Base-by-base conservation (phyloP, 2,797 vertebrate genomes). In the Oreochromis grahami region DNA sequence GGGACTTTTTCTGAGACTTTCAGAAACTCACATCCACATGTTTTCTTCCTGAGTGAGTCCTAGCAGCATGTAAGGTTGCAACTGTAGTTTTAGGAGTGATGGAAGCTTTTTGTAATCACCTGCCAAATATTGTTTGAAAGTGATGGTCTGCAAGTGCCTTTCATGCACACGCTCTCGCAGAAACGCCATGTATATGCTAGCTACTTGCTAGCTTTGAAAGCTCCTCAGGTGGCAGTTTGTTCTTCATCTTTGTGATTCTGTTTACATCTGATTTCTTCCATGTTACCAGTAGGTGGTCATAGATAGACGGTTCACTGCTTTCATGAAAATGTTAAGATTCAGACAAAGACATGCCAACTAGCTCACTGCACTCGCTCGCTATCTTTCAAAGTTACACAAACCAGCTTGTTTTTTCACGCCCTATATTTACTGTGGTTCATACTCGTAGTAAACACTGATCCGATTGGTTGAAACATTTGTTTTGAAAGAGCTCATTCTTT, bases 111-210 rank as follows among this genome's bases (percentile, higher is more conserved):
- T 72, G 15, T 29, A 29, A 48, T 19, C 24, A 48, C 41, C 24
- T 72, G 0, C 15, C 65, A 70, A 45, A 26, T 45, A 45, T 45
- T 10, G 0, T 29, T 48, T 1, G 3, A 19, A 72, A 48, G 43
- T 45, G 15, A 48, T 12, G 43, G 8, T 48, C 24, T 29, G 6
- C 9, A 48, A 48, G 24, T 2, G 0, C 68, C 24, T 17, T 45
- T 72, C 24, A 72, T 17, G 41, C 9, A 11, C 50, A 52, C n/a
- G 3, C 65, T 70, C 5, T 45, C 41, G 7, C 38, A 26, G 41
- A 70, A 0, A 70, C 0, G 4, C 6, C 24, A 4, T 7, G 24
- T 29, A 19, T 7, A 29, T 0, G 10, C 15, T 48, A 32, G 10
- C 43, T 72, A 11, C 24, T 48, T 72, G 24, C 68, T 72, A 48